Evolutionary conservation across 2,888 invertebrate genomes (phyloP), one percentile per base, ranked within the genome.

Genomic region (Strigamia maritima): DNA sequence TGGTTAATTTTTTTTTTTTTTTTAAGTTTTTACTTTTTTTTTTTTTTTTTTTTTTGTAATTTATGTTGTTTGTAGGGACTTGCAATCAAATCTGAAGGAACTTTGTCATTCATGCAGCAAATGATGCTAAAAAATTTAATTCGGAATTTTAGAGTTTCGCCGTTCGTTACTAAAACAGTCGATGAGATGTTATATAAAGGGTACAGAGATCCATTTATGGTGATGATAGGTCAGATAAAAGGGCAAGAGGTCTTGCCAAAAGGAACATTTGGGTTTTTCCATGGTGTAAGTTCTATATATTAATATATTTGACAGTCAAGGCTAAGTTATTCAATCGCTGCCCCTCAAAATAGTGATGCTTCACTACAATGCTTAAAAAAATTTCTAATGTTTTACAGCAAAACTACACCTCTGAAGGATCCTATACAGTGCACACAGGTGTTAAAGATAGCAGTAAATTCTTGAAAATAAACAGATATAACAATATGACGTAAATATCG

Each of bases 111-210:
- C 24, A 31, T 78, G 31, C 2, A 74, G 31, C 24, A 75, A 35
- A 65, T 28, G 12, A 65, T 76, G 40, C 7, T 76, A 10, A 7
- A n/a, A 19, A 31, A 49, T 31, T 12, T 76, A 2, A 79, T 80
- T n/a, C 70, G 76, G n/a, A 12, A 10, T 0, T 80, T 82, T 82
- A 40, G 82, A 83, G 60, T 81, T 81, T n/a, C 84, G 85, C 79
- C 79, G 14, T 83, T 83, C 80, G 88, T 91, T 0, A 89, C 90
- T 0, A 92, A 90, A 84, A 87, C 89, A 0, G 92, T 91, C 0
- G 89, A 90, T 6, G 90, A 94, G 83, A 86, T 94, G 24, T 87
- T 95, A 0, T 94, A 95, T 84, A 91, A 92, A 1, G 95, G 95
- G 0, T 95, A 94, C 84, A 88, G 89, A 0, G 95, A 95, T 84